A percentile compares a stretch with the other conserved stretches of the same genome.
Evolutionary conservation across 2,888 invertebrate species (phyloP).

Genomic region (Macaria liturata): DNA sequence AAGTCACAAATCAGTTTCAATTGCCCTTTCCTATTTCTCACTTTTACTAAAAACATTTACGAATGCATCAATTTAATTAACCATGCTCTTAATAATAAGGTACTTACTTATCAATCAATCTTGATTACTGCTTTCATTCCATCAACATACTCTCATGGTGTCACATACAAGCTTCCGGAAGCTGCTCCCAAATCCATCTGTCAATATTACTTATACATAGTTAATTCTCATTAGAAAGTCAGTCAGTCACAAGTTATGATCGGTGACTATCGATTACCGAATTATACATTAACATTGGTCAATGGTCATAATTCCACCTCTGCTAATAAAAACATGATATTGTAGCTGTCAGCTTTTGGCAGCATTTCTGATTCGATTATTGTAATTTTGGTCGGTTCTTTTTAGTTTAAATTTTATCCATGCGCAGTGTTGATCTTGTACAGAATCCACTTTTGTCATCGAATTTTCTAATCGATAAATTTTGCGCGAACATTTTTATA

Average conservation of each 20-base stretch:
- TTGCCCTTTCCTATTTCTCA: no score
- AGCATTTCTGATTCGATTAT: no score
- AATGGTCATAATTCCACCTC: no score
- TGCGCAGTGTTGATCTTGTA: no score
- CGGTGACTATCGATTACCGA: neutral
- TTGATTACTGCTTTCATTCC: slow-evolving; percentile 1
- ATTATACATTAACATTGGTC: no score
- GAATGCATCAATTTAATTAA: neutral
- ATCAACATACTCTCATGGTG: slow-evolving; percentile 1
- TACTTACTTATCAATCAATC: neutral
- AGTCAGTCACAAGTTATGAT: slow-evolving; percentile 27
- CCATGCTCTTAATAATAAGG: no score
- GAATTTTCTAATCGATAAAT: slow-evolving; percentile 63
- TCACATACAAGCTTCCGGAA: slow-evolving; percentile 1
- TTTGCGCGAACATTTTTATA: slow-evolving; percentile 43
- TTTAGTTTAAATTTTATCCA: no score
- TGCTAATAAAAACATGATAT: no score
- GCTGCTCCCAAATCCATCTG: slow-evolving; percentile 21
- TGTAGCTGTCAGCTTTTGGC: no score
- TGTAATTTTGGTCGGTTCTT: no score
- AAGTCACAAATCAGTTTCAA: no score
- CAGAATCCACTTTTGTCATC: slow-evolving; percentile 44
- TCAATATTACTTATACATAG: slow-evolving; percentile 28
- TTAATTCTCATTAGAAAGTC: slow-evolving; percentile 40
- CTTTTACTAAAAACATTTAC: neutral